Conservation (phyloP, 1,140 invertebrate species). For the Ceratina australensis region DNA sequence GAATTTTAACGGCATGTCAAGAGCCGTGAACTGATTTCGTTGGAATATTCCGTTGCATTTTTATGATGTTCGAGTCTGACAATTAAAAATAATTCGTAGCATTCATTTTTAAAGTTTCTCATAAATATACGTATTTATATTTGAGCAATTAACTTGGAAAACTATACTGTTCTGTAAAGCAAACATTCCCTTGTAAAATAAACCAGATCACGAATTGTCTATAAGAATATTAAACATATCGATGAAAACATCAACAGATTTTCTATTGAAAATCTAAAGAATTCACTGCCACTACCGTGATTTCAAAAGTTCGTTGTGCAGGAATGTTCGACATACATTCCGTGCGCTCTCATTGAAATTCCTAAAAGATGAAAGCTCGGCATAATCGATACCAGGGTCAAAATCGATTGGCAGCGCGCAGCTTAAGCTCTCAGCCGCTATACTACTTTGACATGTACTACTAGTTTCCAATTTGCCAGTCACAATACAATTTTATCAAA, state of each 20-base stretch:
- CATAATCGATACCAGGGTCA: neutral
- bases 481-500: neutral
- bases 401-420: neutral
- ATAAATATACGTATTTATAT: neutral
- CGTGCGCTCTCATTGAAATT: neutral
- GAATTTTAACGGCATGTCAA: too few species aligned
- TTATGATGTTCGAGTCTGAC: too few species aligned
- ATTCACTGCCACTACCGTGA: neutral
- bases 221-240: constrained; percentile 19
- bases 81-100: neutral
- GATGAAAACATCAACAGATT: neutral
- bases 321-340: neutral
- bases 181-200: neutral
- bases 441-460: neutral
- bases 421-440: neutral
- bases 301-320: neutral
- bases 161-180: neutral
- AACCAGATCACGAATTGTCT: neutral
- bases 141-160: neutral
- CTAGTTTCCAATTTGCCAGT: neutral
- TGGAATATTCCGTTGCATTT: too few species aligned
- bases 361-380: neutral
- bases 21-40: too few species aligned
- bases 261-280: neutral
- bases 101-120: neutral